Evolutionary conservation across 2,888 invertebrate species (phyloP).

Genomic region (Ypsolopha scabrella): DNA sequence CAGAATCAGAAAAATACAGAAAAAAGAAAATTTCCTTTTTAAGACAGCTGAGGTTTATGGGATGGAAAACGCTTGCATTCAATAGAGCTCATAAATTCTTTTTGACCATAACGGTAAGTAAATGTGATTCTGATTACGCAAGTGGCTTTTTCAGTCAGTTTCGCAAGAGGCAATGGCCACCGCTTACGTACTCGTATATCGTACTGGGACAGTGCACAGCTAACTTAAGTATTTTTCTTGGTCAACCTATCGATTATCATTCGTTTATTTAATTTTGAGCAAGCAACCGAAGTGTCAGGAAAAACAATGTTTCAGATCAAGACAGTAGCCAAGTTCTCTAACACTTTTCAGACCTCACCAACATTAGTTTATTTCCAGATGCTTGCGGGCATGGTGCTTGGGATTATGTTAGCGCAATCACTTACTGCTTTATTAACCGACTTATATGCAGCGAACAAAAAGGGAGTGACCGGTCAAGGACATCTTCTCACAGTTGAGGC

Average conservation of each 20-base stretch:
- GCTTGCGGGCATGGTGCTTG: conserved; percentile 28
- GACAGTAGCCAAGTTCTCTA: too few relatives aligned
- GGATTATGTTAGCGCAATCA: conserved; percentile 36
- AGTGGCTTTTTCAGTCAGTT: neutral
- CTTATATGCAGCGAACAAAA: conserved; percentile 18
- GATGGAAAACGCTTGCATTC: conserved; percentile 36
- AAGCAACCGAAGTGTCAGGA: too few relatives aligned
- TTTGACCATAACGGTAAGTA: conserved; percentile 31
- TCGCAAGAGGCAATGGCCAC: neutral
- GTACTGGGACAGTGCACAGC: too few relatives aligned
- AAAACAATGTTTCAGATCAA: too few relatives aligned
- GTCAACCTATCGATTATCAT: too few relatives aligned
- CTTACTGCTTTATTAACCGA: conserved; percentile 22
- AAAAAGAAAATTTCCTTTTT: too few relatives aligned
- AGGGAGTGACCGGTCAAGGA: conserved; percentile 27
- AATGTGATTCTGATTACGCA: neutral
- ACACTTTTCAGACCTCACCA: too few relatives aligned
- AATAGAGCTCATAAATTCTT: conserved; percentile 26
- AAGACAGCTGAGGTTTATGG: conserved; percentile 18
- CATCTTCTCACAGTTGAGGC: conserved; percentile 33
- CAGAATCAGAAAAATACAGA: too few relatives aligned
- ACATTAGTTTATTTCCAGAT: conserved; percentile 18
- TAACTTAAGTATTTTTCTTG: too few relatives aligned
- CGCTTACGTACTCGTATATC: conserved; percentile 1
- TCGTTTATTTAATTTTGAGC: too few relatives aligned